These are phyloP conservation scores for Pachliopta kotzebuea DNA, from an alignment of 2,888 invertebrate genomes.

Conservation along the genomic window DNA sequence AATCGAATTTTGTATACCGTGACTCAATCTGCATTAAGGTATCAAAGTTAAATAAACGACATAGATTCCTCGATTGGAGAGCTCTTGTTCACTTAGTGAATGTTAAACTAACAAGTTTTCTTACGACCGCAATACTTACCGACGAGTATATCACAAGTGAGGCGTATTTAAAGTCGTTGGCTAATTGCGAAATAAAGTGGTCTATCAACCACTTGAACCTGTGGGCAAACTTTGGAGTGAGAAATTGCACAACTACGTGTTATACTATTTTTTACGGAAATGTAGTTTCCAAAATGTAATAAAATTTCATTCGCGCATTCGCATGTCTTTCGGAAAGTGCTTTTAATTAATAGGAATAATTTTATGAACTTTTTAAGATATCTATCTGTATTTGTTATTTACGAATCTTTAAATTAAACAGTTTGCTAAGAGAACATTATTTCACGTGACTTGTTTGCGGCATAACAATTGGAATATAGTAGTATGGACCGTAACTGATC, in stretches of 20 bases:
- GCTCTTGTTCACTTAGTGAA: constrained; percentile 60
- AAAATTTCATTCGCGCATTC: no score
- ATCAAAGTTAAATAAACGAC: constrained; percentile 58
- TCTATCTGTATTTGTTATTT: not conserved
- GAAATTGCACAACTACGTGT: not conserved
- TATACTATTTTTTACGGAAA: not conserved
- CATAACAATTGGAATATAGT: constrained; percentile 28
- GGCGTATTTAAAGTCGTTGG: constrained; percentile 40
- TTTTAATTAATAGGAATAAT: not conserved
- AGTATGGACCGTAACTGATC: constrained; percentile 46
- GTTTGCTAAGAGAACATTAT: not conserved
- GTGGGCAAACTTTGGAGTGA: constrained; percentile 1
- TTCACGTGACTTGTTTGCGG: constrained; percentile 7
- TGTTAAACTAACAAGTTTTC: constrained; percentile 67
- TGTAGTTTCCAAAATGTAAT: no score
- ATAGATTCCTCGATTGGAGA: constrained; percentile 43
- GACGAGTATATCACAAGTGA: constrained; percentile 39
- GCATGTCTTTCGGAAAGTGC: no score
- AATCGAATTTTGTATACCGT: constrained; percentile 33
- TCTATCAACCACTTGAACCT: constrained; percentile 2
- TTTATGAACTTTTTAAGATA: not conserved
- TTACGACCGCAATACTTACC: constrained; percentile 53
- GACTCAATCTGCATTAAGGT: constrained; percentile 45
- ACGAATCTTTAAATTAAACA: not conserved
- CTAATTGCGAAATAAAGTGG: constrained; percentile 6